Evolutionary conservation across 2,797 vertebrate species (phyloP).

Genomic region (Dipus sagitta): DNA sequence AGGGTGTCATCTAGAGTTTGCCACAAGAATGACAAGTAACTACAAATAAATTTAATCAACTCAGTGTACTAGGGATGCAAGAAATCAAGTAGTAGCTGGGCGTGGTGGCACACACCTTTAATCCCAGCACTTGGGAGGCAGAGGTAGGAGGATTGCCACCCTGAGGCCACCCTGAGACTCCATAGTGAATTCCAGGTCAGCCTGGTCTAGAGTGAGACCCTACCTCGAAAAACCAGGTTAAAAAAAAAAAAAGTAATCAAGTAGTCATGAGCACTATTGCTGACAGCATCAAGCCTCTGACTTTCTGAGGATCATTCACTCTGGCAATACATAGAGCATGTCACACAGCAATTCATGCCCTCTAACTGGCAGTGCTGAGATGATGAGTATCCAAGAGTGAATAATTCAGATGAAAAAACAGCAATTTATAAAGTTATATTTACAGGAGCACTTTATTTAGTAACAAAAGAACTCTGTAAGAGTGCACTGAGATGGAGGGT

Average conservation of each 20-base stretch:
- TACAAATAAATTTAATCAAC: conserved; percentile 21
- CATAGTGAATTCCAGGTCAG: too few relatives aligned
- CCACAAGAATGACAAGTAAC: background rate
- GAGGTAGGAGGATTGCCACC: too few relatives aligned
- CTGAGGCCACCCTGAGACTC: too few relatives aligned
- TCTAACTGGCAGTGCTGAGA: conserved; percentile 22
- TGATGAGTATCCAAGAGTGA: background rate
- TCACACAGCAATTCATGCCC: background rate
- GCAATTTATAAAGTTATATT: conserved; percentile 33
- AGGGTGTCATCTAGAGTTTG: background rate
- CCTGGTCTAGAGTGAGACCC: too few relatives aligned
- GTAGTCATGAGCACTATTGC: background rate
- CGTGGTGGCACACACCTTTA: too few relatives aligned
- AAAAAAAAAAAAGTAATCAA: background rate
- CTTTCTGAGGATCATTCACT: background rate
- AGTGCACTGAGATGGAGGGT: too few relatives aligned
- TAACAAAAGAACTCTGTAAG: conserved; percentile 23
- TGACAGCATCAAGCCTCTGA: conserved; percentile 20
- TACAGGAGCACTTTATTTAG: conserved; percentile 57
- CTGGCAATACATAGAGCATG: background rate
- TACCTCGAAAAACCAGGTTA: too few relatives aligned
- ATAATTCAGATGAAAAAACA: conserved; percentile 50
- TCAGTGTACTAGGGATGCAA: background rate
- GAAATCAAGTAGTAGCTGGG: background rate
- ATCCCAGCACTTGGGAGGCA: too few relatives aligned